These are phyloP conservation scores for Haemorhous mexicanus DNA, from an alignment of 2,113 vertebrate genomes.

Conservation along the genomic window DNA sequence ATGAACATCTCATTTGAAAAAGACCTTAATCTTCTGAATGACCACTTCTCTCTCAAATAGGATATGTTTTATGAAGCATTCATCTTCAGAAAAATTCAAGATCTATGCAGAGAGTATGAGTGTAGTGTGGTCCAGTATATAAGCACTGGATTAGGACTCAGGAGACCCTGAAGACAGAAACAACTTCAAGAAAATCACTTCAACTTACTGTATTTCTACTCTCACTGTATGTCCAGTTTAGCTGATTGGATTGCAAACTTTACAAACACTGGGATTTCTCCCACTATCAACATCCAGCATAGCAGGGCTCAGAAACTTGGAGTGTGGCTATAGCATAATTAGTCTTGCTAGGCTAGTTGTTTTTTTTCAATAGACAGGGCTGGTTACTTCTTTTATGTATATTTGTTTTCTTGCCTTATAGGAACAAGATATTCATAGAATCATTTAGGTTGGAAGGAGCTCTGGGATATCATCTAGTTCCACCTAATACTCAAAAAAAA, in stretches of 20 bases:
- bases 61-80: constrained; percentile 56
- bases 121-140: neutral
- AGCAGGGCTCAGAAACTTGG: neutral
- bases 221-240: neutral
- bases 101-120: neutral
- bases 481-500: neutral
- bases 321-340: neutral
- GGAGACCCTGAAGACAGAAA: neutral
- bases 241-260: neutral
- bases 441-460: neutral
- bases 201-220: neutral
- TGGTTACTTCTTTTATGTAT: neutral
- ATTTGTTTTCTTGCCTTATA: neutral
- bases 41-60: constrained; percentile 49
- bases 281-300: neutral
- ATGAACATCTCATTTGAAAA: constrained; percentile 56
- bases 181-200: neutral
- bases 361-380: neutral
- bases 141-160: neutral
- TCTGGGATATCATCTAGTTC: neutral
- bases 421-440: neutral
- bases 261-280: neutral
- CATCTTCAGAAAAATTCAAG: constrained; percentile 13
- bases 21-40: constrained; percentile 56
- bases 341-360: neutral